Base-by-base conservation (phyloP, 2,113 vertebrate genomes). In the Dipodomys spectabilis region DNA sequence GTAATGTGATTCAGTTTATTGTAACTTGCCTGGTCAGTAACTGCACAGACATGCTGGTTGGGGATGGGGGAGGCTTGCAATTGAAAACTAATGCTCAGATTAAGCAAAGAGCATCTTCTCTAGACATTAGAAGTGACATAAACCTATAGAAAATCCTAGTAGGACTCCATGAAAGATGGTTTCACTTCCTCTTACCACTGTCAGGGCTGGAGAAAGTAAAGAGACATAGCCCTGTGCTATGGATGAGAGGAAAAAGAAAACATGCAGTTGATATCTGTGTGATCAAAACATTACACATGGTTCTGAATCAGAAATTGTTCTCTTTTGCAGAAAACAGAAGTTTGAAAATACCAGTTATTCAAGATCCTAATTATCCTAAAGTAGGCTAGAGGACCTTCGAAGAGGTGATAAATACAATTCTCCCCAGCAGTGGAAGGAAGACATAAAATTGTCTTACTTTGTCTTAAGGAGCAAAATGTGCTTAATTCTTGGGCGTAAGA, bases 321-420 rank as follows among this genome's bases (percentile, higher is more conserved):
- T 69, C 2, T n/a, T 88, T 44, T 27, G 49, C 16, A 73, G 67
- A 85, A 95, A 91, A 80, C 9, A 93, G 71, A 69, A 74, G 72
- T 75, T 82, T 91, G 80, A 86, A 60, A 67, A 28, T 49, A 32
- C 53, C 23, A 72, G 65, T 65, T 28, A 78, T 86, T 82, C 57
- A 80, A n/a, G 28, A 72, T 65, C 30, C 35, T 69, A 62, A 22
- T 8, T 1, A 0, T 30, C 82, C 68, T 53, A n/a, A 28, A 81
- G 0, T 53, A 71, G 19, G 0, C 6, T 60, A 49, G 35, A 44
- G 60, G 19, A 86, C 32, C 68, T 95, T 83, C 92, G 45, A 44
- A 83, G 49, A 90, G 92, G 32, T 18, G 16, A 69, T 44, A 72
- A 69, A 23, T n/a, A n/a, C 44, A 67, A 82, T 73, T 53, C 35